These are phyloP conservation scores for Cherax destructor DNA, from an alignment of 1,140 invertebrate species.

Conservation along the genomic window DNA sequence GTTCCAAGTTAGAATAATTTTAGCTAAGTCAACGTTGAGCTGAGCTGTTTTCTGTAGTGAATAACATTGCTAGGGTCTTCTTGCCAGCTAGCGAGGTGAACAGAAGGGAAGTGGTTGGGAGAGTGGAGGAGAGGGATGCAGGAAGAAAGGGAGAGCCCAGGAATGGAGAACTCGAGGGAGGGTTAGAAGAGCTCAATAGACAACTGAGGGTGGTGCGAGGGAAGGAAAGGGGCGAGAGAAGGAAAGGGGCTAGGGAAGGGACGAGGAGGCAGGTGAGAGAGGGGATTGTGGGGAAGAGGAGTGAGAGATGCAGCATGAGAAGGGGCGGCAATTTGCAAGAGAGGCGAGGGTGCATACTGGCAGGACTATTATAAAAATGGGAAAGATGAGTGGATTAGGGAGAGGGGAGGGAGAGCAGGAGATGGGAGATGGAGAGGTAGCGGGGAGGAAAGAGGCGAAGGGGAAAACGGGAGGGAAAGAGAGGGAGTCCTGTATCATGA, in stretches of 20 bases:
- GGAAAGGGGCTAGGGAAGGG: not conserved
- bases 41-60: not conserved
- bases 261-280: conserved; percentile 27
- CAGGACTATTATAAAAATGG: conserved; percentile 4
- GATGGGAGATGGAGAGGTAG: not conserved
- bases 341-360: conserved; percentile 15
- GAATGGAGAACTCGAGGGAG: no score
- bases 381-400: conserved; percentile 29
- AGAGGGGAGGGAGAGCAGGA: conserved; percentile 30
- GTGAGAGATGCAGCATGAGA: conserved; percentile 44
- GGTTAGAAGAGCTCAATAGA: not conserved
- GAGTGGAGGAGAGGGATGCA: conserved; percentile 26
- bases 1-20: no score
- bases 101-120: not conserved
- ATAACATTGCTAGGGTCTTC: not conserved
- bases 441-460: not conserved
- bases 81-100: not conserved
- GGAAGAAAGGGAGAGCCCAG: not conserved
- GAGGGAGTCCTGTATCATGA: conserved; percentile 18
- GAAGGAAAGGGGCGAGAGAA: not conserved
- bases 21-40: no score
- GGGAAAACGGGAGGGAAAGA: conserved; percentile 6
- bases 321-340: conserved; percentile 37
- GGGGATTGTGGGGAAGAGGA: conserved; percentile 33
- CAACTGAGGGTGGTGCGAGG: not conserved